Conservation (phyloP, 53 echinoderm and acorn worm species). For the Apostichopus leukothele region DNA sequence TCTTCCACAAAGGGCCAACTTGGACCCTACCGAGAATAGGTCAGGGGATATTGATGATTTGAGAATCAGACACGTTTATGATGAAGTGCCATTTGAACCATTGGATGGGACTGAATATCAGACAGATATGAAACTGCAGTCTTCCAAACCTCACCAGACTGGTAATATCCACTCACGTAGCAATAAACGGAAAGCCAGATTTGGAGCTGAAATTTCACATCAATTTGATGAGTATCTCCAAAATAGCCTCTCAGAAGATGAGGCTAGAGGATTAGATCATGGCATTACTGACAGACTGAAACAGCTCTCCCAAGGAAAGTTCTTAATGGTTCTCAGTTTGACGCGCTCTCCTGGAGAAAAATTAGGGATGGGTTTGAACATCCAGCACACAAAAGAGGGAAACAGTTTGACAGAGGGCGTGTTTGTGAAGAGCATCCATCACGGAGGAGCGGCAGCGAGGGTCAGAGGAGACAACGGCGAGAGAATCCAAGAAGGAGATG, state of each 20-base stretch:
- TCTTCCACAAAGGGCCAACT: not conserved
- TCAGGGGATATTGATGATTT: not conserved
- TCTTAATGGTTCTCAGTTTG: constrained; percentile 72
- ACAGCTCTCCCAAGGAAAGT: constrained; percentile 58
- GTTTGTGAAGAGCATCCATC: constrained; percentile 72
- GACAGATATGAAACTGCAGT: not conserved
- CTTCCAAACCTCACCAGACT: not conserved
- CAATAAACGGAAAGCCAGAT: constrained; percentile 39
- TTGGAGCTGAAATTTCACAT: constrained; percentile 72
- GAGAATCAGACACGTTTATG: constrained; percentile 1
- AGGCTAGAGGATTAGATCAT: constrained; percentile 1
- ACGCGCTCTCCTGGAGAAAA: constrained; percentile 70
- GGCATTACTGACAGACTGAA: constrained; percentile 52
- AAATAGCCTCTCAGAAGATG: not conserved
- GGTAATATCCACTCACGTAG: not conserved
- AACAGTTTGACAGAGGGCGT: constrained; percentile 78
- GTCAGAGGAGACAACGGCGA: constrained; percentile 55
- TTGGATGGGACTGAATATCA: not conserved
- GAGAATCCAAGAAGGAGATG: constrained; percentile 66
- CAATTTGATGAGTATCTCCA: constrained; percentile 77
- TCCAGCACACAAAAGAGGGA: constrained; percentile 77
- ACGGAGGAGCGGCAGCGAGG: constrained; percentile 81
- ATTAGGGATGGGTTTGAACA: constrained; percentile 94
- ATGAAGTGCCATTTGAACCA: constrained; percentile 9
- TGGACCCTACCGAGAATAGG: not conserved